Conservation (phyloP, 2,888 invertebrate genomes). For the Penaeus monodon region DNA sequence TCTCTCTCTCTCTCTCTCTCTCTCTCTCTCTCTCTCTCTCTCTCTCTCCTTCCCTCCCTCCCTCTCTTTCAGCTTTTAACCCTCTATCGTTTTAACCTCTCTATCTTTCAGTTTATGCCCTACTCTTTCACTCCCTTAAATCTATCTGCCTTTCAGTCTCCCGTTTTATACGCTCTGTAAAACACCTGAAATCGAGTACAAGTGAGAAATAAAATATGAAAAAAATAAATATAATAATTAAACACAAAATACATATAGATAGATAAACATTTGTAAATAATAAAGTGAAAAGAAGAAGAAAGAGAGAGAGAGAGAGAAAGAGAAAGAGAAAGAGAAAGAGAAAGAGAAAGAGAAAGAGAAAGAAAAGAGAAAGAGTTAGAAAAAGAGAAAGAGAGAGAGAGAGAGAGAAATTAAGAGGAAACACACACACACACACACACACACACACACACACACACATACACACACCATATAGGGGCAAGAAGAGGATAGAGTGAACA, state of each 20-base stretch:
- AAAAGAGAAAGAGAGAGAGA: neutral
- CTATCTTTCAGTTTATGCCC: neutral
- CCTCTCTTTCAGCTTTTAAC: no score
- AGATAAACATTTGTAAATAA: neutral
- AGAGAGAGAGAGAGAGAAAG: no score
- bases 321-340: neutral
- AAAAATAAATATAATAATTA: no score
- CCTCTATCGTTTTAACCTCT: neutral
- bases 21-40: neutral
- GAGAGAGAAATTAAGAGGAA: neutral
- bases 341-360: neutral
- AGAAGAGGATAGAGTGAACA: no score
- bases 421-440: no score
- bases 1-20: neutral
- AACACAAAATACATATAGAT: neutral
- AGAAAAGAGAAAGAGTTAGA: neutral
- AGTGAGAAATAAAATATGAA: no score
- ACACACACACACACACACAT: no score
- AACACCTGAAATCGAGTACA: no score
- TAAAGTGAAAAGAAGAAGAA: neutral
- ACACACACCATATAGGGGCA: no score
- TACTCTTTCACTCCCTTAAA: neutral
- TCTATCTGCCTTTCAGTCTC: neutral
- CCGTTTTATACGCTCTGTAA: no score
- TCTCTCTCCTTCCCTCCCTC: no score